Conservation (phyloP, 2,797 vertebrate genomes). For the Hoplostethus atlanticus region DNA sequence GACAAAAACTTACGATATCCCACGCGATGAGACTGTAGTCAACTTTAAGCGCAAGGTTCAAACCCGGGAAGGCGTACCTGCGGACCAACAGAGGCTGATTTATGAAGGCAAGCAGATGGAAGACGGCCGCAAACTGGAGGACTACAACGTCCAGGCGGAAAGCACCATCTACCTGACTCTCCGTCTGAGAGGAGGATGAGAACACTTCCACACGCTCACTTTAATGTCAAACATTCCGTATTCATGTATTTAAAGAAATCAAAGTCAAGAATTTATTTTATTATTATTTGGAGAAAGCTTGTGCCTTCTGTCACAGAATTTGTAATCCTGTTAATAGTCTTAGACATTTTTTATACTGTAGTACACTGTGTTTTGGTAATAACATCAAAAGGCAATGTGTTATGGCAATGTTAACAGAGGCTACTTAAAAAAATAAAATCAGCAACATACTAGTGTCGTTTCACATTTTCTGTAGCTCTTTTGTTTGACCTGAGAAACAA, state of each 20-base stretch:
- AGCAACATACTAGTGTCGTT: neutral
- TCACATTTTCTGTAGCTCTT: neutral
- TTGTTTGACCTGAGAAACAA: slow-evolving; percentile 1
- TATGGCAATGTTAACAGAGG: neutral
- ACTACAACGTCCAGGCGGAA: slow-evolving; percentile 58
- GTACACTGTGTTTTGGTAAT: neutral
- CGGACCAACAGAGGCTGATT: slow-evolving; percentile 79
- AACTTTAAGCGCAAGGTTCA: slow-evolving; percentile 66
- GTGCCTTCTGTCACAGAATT: neutral
- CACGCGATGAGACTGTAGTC: slow-evolving; percentile 53
- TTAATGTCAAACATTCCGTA: no score
- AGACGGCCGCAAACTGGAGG: slow-evolving; percentile 18
- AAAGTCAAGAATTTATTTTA: neutral
- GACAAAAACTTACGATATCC: slow-evolving; percentile 61
- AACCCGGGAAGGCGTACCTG: slow-evolving; percentile 46
- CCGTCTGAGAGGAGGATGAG: slow-evolving; percentile 79
- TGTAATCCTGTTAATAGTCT: neutral
- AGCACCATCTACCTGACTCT: slow-evolving; percentile 72
- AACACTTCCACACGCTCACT: neutral
- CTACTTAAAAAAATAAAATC: neutral
- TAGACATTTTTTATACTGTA: neutral
- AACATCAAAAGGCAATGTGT: neutral
- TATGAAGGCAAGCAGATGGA: slow-evolving; percentile 58
- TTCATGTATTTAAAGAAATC: no score
- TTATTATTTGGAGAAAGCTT: neutral